Conservation (phyloP, 2,113 vertebrate species). For the Pelecanus crispus region DNA sequence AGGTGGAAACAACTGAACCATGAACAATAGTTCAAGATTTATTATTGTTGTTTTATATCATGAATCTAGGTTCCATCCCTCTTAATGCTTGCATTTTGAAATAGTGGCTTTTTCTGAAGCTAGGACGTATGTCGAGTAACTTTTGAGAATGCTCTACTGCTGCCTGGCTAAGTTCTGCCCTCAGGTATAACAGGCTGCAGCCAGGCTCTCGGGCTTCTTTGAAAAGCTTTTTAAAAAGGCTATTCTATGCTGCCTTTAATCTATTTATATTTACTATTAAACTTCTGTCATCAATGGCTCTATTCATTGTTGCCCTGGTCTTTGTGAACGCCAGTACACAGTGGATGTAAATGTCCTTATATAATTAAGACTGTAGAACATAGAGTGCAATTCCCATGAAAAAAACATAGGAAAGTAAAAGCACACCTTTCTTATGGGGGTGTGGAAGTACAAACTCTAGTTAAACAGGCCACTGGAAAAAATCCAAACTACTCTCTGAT, state of each 20-base stretch:
- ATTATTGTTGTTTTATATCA: background rate
- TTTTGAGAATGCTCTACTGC: background rate
- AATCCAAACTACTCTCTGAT: background rate
- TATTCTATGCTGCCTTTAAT: background rate
- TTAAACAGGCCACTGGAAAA: background rate
- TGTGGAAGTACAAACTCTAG: background rate
- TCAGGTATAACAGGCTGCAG: background rate
- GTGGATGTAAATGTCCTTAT: background rate
- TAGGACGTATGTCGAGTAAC: background rate
- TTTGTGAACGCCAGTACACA: background rate
- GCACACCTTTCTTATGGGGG: rapidly evolving
- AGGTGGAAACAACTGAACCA: background rate
- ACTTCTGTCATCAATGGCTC: background rate
- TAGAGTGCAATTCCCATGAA: background rate
- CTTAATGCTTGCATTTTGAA: background rate
- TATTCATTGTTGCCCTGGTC: background rate
- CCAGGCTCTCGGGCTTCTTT: background rate
- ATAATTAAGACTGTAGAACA: background rate
- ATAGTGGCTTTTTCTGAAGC: background rate
- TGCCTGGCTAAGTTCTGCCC: background rate
- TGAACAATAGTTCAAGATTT: background rate
- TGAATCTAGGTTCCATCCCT: background rate
- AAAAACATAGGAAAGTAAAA: background rate
- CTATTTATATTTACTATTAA: background rate
- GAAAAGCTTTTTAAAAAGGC: background rate